Evolutionary conservation across 2,888 invertebrate species (phyloP), one percentile per base, ranked within the genome.

Genomic region (Diadegma fenestrale): DNA sequence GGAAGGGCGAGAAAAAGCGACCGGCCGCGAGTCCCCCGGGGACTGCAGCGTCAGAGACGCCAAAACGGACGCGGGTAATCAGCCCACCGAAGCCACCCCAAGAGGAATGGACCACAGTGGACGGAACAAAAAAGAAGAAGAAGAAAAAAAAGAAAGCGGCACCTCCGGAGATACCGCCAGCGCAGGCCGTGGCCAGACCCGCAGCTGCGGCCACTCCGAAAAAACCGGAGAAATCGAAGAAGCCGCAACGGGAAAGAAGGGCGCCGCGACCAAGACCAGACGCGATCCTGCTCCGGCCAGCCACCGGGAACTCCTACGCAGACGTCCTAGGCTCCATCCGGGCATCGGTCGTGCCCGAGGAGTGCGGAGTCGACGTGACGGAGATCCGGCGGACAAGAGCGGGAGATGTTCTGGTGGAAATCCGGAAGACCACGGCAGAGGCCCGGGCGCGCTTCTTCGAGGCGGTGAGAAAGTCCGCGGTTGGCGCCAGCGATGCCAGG

Each of bases 251-350:
- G n/a, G n/a, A n/a, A n/a, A n/a, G n/a, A n/a, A n/a, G n/a, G n/a
- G n/a, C n/a, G n/a, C n/a, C n/a, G n/a, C n/a, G n/a, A n/a, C n/a
- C n/a, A n/a, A 45, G 14, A 14, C 45, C 45, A 2, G 45, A 6
- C 14, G 45, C 45, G 45, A 30, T 30, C 30, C 2, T 4, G 30
- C 30, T 30, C 1, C 1, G 14, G 26, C 82, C 69, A 10, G 58
- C 78, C n/a, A 72, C 12, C 19, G 82, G 72, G 1, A 71, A 48
- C 41, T 63, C 45, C 26, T 82, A 63, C 30, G 82, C 77, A 48
- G 77, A 78, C 8, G 43, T 78, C 14, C 33, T 78, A 0, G n/a
- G n/a, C n/a, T 30, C 66, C 45, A n/a, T 19, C 26, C 41, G 14
- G 14, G 3, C 3, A 3, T n/a, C n/a, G 3, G 45, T 45, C 45